These are phyloP conservation scores for Ophion ventricosus DNA, from an alignment of 2,888 invertebrate species.

Conservation along the genomic window DNA sequence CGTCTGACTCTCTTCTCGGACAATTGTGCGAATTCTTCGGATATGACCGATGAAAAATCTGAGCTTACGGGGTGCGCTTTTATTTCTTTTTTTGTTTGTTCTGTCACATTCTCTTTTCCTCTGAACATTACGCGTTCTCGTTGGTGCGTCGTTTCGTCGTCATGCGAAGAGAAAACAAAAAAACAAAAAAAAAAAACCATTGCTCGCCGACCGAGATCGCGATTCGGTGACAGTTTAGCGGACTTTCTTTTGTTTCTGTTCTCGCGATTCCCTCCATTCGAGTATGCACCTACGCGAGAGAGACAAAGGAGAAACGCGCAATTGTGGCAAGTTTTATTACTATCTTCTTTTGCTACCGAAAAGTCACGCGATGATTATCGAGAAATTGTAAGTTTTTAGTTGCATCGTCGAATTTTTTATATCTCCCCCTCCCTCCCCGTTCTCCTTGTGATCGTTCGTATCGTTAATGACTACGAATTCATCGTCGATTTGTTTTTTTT, in stretches of 20 bases:
- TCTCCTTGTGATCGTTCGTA: conserved; percentile 29
- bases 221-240: neutral
- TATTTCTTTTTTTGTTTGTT: neutral
- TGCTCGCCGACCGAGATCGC: neutral
- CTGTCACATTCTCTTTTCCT: neutral
- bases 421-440: neutral
- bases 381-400: conserved; percentile 17
- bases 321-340: neutral
- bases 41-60: conserved; percentile 25
- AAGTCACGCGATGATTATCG: conserved; percentile 39
- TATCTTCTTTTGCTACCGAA: conserved; percentile 13
- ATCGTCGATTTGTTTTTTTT: conserved; percentile 57
- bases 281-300: neutral
- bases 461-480: conserved; percentile 67
- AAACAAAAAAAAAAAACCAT: neutral
- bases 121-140: neutral
- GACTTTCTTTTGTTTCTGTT: neutral
- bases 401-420: conserved; percentile 34
- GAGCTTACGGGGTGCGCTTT: neutral
- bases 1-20: neutral
- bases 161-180: neutral
- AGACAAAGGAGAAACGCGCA: neutral
- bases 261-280: neutral
- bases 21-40: conserved; percentile 39
- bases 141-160: neutral